Conservation (phyloP, 2,888 invertebrate species). For the Coremacera marginata region DNA sequence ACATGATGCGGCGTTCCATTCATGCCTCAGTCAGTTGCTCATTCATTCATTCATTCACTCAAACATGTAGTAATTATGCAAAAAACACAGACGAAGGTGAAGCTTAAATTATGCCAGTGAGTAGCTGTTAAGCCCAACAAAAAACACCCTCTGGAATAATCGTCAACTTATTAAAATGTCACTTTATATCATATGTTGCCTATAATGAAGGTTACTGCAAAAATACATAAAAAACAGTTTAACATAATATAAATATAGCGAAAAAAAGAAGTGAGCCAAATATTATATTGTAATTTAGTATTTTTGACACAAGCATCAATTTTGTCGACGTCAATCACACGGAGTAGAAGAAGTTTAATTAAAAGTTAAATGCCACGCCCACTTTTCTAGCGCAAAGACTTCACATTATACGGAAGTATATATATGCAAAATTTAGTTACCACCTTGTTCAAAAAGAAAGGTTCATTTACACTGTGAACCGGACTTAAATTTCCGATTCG, state of each 20-base stretch:
- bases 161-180: not conserved
- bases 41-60: not conserved
- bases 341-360: too few species aligned
- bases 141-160: not conserved
- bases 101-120: conserved; percentile 7
- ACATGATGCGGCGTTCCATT: not conserved
- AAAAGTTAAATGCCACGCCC: too few species aligned
- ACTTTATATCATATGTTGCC: conserved; percentile 11
- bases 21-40: not conserved
- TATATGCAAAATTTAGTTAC: too few species aligned
- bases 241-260: not conserved
- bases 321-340: not conserved
- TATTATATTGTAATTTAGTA: not conserved
- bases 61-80: not conserved
- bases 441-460: too few species aligned
- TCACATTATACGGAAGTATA: too few species aligned
- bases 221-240: not conserved
- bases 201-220: not conserved
- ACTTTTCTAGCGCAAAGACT: too few species aligned
- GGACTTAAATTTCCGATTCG: too few species aligned
- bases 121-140: not conserved
- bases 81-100: not conserved
- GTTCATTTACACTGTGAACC: too few species aligned
- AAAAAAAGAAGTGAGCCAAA: conserved; percentile 1
- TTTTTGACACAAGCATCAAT: not conserved